Evolutionary conservation across 2,113 vertebrate species (phyloP).

Genomic region (Zapornia atra): DNA sequence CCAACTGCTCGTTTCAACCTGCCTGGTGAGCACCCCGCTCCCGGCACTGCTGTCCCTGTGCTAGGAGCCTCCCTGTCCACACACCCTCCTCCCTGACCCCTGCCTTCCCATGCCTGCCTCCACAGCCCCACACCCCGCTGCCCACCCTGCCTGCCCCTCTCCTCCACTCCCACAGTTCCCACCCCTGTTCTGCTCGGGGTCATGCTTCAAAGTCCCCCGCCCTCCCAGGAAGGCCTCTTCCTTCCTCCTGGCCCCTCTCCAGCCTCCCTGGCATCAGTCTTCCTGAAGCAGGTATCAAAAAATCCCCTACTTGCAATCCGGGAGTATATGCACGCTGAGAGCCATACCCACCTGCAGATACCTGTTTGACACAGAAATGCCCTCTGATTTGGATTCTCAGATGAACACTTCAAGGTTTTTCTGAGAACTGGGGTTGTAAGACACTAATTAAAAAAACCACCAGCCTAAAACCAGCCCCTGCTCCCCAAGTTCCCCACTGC

Average conservation of each 20-base stretch:
- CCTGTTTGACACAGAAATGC: neutral
- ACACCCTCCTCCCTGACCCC: neutral
- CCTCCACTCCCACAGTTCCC: neutral
- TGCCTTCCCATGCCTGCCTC: neutral
- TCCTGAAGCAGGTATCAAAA: conserved; percentile 5
- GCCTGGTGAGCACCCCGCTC: neutral
- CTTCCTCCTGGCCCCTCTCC: conserved; percentile 46
- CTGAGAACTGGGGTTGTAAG: neutral
- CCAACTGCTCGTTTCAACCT: neutral
- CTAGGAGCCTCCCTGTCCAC: neutral
- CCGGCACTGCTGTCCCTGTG: accelerated
- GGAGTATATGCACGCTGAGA: neutral
- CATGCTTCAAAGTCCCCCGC: neutral
- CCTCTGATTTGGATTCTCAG: neutral
- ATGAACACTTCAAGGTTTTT: neutral
- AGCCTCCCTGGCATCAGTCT: neutral
- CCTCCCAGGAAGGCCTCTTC: neutral
- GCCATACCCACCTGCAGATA: neutral
- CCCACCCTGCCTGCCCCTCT: accelerated
- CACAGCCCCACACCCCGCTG: accelerated
- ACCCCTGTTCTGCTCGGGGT: neutral
- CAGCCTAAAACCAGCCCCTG: neutral
- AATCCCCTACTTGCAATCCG: neutral
- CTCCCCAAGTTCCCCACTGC: neutral
- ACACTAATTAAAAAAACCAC: neutral